phyloP scores from a whole-genome alignment of 2,113 vertebrate species.

The Varanus komodoensis region DNA sequence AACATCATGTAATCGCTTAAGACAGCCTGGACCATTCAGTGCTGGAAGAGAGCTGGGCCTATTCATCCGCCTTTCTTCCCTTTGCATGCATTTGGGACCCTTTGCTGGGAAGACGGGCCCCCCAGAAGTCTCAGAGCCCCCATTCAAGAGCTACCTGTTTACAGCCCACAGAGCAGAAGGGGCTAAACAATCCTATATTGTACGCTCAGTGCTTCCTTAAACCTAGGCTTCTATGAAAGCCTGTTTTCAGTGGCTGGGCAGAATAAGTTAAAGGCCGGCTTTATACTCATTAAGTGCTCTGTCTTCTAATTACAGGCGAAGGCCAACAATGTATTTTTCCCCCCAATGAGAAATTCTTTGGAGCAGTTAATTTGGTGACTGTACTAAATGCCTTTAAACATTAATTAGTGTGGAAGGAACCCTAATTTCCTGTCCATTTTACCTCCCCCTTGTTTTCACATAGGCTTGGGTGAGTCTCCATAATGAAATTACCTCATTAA shows the following conservation, averaged over 20 bases:
- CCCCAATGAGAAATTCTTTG: slow-evolving; percentile 88
- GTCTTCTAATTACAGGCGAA: slow-evolving; percentile 91
- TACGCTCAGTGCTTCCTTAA: slow-evolving; percentile 88
- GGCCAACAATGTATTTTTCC: slow-evolving; percentile 93
- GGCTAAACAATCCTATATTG: slow-evolving; percentile 93
- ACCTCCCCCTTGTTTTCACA: slow-evolving; percentile 83
- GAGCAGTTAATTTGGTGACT: slow-evolving; percentile 97
- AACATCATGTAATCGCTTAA: slow-evolving; percentile 90
- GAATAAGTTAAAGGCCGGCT: slow-evolving; percentile 88
- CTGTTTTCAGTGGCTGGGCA: slow-evolving; percentile 78
- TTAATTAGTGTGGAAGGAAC: slow-evolving; percentile 98
- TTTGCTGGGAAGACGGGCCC: slow-evolving; percentile 92
- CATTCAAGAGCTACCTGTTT: slow-evolving; percentile 95
- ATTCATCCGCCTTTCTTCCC: slow-evolving; percentile 83
- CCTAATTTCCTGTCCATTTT: slow-evolving; percentile 92
- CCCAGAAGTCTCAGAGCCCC: slow-evolving; percentile 91
- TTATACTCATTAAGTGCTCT: slow-evolving; percentile 91
- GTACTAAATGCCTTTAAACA: slow-evolving; percentile 91
- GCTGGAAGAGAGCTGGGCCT: slow-evolving; percentile 72
- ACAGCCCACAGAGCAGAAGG: slow-evolving; percentile 85
- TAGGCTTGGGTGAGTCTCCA: slow-evolving; percentile 85
- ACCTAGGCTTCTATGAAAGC: slow-evolving; percentile 86
- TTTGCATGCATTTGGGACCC: slow-evolving; percentile 82
- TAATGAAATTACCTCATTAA: slow-evolving; percentile 99
- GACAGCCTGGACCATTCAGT: slow-evolving; percentile 86